phyloP scores from a whole-genome alignment of 2,888 invertebrate species.

The Smittia sp. region DNA sequence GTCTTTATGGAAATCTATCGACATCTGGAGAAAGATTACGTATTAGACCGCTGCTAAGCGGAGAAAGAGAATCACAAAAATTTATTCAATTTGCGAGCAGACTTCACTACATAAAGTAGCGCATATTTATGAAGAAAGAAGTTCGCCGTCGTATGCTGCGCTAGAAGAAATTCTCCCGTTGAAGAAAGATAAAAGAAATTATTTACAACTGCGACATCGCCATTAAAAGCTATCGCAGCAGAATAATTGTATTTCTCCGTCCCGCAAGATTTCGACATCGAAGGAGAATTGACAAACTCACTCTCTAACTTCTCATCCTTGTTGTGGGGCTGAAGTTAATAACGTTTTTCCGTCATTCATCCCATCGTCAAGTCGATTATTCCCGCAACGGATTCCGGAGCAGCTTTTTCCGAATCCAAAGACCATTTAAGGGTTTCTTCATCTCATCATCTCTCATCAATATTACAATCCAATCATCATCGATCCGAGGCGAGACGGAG shows the following conservation, averaged over 20 bases:
- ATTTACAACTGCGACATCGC: slow-evolving; percentile 40
- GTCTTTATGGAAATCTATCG: slow-evolving; percentile 39
- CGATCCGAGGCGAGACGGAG: not conserved
- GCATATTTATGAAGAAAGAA: slow-evolving; percentile 35
- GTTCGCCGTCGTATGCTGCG: not conserved
- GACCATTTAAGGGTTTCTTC: slow-evolving; percentile 3
- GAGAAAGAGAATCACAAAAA: slow-evolving; percentile 11
- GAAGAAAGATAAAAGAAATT: slow-evolving; percentile 40
- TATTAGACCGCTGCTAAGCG: not conserved
- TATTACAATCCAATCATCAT: slow-evolving; percentile 8
- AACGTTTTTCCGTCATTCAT: not conserved
- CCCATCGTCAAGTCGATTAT: not conserved
- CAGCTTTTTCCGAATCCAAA: not conserved
- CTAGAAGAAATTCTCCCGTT: not conserved
- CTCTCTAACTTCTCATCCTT: no score
- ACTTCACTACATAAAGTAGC: slow-evolving; percentile 40
- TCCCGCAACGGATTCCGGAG: not conserved
- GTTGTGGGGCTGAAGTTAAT: not conserved
- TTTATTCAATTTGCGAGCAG: slow-evolving; percentile 33
- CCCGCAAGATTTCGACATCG: not conserved
- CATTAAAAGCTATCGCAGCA: slow-evolving; percentile 38
- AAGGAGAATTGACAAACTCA: not conserved
- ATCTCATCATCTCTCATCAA: slow-evolving; percentile 9
- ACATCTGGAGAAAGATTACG: slow-evolving; percentile 33
- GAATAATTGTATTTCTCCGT: slow-evolving; percentile 29